Evolutionary conservation across 1,140 invertebrate genomes (phyloP).

Genomic region (Drosophila orosa): DNA sequence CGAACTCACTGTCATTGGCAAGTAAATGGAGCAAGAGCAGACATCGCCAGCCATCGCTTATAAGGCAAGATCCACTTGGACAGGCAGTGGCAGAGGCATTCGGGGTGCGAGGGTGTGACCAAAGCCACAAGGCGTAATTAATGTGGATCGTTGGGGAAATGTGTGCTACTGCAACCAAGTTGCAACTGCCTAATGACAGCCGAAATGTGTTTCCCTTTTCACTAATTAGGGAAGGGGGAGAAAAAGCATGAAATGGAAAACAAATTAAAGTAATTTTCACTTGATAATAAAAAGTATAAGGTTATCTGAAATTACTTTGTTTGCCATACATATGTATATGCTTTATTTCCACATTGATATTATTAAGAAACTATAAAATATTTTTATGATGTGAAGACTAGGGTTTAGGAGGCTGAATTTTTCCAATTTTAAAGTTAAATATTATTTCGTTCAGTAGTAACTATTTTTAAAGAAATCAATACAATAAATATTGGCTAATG

Average conservation of each 20-base stretch:
- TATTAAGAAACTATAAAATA: too few species aligned
- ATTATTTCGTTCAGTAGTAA: too few species aligned
- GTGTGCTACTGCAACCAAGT: constrained; percentile 8
- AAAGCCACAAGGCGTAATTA: constrained; percentile 52
- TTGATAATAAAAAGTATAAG: not conserved
- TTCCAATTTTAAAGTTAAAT: too few species aligned
- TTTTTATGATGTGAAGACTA: too few species aligned
- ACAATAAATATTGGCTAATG: too few species aligned
- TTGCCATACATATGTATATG: too few species aligned
- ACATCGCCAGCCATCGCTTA: constrained; percentile 21
- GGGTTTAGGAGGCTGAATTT: too few species aligned
- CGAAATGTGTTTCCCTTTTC: not conserved
- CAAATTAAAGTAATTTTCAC: not conserved
- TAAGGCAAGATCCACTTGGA: constrained; percentile 16
- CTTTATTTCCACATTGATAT: too few species aligned
- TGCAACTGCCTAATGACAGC: constrained; percentile 9
- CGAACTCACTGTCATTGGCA: constrained; percentile 74
- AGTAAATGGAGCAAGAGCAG: constrained; percentile 67
- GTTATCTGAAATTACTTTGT: not conserved
- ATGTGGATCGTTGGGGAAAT: constrained; percentile 36
- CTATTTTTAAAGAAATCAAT: too few species aligned
- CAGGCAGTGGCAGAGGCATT: not conserved
- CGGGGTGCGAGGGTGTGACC: not conserved
- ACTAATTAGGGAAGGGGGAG: not conserved
- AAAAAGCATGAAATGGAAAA: not conserved